phyloP scores from a whole-genome alignment of 2,113 vertebrate genomes.

The Cyrtonyx montezumae region DNA sequence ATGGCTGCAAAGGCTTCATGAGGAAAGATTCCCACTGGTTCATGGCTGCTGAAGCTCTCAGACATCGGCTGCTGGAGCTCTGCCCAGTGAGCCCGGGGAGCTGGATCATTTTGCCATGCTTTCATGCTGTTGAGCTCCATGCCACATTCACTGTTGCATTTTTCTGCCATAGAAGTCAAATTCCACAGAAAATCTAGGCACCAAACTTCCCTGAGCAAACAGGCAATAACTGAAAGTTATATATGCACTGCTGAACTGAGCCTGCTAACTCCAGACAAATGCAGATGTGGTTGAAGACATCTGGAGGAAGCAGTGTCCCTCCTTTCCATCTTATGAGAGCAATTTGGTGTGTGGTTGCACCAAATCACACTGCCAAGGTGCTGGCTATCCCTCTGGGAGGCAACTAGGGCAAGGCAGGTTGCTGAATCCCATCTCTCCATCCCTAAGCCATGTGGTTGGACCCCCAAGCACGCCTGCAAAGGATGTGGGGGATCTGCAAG shows the following conservation, averaged over 20 bases:
- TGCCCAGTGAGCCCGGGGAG: background rate
- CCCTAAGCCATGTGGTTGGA: background rate
- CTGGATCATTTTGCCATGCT: background rate
- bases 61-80: background rate
- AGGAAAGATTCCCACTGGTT: background rate
- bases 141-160: accelerated
- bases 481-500: accelerated
- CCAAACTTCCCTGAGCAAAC: accelerated
- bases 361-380: accelerated
- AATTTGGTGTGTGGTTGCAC: background rate
- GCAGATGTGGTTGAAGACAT: background rate
- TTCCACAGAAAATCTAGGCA: background rate
- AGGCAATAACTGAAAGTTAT: accelerated
- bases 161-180: background rate
- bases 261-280: accelerated
- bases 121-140: background rate
- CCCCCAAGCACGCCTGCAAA: background rate
- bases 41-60: background rate
- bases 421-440: background rate
- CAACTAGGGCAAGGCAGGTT: background rate
- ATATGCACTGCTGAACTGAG: background rate
- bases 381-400: too few relatives aligned
- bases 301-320: background rate
- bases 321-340: background rate
- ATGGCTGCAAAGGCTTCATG: background rate